Percentiles rank a stretch among this genome's conserved stretches.
phyloP scores from a whole-genome alignment of 2,113 vertebrate species.

The Hippocampus guttulatus region DNA sequence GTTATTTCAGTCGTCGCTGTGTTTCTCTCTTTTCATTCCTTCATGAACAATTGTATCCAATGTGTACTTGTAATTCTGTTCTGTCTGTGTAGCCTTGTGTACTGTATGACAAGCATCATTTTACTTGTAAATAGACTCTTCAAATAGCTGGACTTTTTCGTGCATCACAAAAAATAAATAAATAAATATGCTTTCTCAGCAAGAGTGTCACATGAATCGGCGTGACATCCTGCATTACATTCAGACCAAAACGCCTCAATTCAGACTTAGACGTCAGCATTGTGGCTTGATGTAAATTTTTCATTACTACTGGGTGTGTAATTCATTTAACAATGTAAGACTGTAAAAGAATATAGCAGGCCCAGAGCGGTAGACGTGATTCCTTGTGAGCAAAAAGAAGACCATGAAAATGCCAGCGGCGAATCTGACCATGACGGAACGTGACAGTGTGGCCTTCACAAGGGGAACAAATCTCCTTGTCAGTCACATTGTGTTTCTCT shows the following conservation, averaged over 20 bases:
- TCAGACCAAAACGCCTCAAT: slow-evolving; percentile 8
- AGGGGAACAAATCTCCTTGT: slow-evolving; percentile 8
- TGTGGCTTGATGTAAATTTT: slow-evolving; percentile 8
- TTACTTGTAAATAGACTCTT: background rate
- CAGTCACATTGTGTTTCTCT: slow-evolving; percentile 10
- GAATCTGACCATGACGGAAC: slow-evolving; percentile 13
- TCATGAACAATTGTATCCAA: background rate
- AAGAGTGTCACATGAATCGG: background rate
- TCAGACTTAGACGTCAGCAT: slow-evolving; percentile 3
- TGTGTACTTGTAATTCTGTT: background rate
- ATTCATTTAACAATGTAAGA: background rate
- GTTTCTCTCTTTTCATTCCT: too few species aligned
- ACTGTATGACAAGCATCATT: background rate
- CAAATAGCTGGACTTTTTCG: background rate
- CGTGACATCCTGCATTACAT: background rate
- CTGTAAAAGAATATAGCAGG: slow-evolving; percentile 4
- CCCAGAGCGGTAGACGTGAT: background rate
- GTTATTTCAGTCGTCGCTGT: background rate
- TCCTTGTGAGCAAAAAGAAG: slow-evolving; percentile 5
- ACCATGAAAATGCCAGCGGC: slow-evolving; percentile 16
- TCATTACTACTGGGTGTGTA: slow-evolving; percentile 11
- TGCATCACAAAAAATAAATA: background rate
- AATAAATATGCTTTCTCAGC: background rate
- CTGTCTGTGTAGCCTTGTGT: background rate
- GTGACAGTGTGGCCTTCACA: slow-evolving; percentile 14